Conservation (phyloP, 2,113 vertebrate species). For the Phalacrocorax pelagicus region DNA sequence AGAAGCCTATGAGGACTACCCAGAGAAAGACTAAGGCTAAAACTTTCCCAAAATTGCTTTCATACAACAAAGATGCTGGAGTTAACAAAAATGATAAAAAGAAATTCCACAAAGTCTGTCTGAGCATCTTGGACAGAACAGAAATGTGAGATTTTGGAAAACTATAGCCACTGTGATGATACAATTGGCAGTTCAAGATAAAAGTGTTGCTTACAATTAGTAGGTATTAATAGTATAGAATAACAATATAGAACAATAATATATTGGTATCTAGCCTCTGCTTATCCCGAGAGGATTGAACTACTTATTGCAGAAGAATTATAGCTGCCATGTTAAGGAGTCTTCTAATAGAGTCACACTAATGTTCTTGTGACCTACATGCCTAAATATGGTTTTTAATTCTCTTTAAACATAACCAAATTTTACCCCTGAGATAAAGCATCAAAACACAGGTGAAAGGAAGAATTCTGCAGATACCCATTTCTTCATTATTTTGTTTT, state of each 20-base stretch:
- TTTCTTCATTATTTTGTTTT: not conserved
- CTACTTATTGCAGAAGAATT: not conserved
- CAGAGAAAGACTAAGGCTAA: not conserved
- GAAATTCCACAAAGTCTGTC: not conserved
- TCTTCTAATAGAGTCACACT: not conserved
- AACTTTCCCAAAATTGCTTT: not conserved
- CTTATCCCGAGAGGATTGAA: not conserved
- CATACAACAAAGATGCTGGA: not conserved
- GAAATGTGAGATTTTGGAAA: not conserved
- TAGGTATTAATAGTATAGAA: not conserved
- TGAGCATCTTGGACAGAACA: not conserved
- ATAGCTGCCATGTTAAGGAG: not conserved
- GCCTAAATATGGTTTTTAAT: not conserved
- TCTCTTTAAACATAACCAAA: not conserved
- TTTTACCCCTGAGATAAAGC: not conserved
- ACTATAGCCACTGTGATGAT: not conserved
- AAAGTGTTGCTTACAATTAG: not conserved
- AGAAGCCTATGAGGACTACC: not conserved
- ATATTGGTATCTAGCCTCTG: not conserved
- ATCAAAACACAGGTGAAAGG: accelerated
- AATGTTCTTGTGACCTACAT: not conserved
- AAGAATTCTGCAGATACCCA: not conserved
- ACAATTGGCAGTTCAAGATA: not conserved
- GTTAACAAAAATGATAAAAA: not conserved
- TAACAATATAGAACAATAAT: not conserved